phyloP scores from a whole-genome alignment of 1,140 invertebrate species.

The Sarcophaga peregrina region DNA sequence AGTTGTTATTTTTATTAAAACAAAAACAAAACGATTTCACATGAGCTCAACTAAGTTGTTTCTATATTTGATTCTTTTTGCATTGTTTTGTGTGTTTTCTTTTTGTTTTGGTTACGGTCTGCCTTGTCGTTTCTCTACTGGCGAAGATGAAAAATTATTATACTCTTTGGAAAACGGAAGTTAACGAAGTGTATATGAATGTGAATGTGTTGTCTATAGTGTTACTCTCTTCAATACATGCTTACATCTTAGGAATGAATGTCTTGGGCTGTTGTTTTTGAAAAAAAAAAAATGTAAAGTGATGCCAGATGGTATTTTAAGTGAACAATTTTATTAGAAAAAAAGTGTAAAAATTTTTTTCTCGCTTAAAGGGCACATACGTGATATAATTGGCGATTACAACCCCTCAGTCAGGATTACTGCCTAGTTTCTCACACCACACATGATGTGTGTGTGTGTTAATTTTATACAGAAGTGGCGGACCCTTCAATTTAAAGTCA shows the following conservation, averaged over 20 bases:
- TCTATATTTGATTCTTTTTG: not conserved
- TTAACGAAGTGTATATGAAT: not conserved
- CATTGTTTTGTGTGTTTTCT: not conserved
- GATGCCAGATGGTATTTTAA: not conserved
- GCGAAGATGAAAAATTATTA: constrained; percentile 13
- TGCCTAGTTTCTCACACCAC: too few species aligned
- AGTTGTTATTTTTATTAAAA: not conserved
- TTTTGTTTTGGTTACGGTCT: not conserved
- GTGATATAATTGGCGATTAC: too few species aligned
- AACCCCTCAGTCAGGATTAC: too few species aligned
- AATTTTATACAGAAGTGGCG: too few species aligned
- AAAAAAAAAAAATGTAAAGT: not conserved
- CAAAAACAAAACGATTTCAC: not conserved
- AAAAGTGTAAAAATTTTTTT: too few species aligned
- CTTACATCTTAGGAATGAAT: not conserved
- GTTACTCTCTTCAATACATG: not conserved
- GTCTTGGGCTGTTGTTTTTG: not conserved
- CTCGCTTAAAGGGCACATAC: too few species aligned
- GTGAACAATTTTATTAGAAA: too few species aligned
- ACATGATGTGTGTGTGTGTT: too few species aligned
- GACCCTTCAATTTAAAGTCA: too few species aligned
- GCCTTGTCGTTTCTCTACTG: not conserved
- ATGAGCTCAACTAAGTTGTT: not conserved
- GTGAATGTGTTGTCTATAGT: not conserved
- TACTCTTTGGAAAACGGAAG: constrained; percentile 18